These are phyloP conservation scores for Gonioctena quinquepunctata DNA, from an alignment of 1,140 invertebrate species.

Conservation along the genomic window DNA sequence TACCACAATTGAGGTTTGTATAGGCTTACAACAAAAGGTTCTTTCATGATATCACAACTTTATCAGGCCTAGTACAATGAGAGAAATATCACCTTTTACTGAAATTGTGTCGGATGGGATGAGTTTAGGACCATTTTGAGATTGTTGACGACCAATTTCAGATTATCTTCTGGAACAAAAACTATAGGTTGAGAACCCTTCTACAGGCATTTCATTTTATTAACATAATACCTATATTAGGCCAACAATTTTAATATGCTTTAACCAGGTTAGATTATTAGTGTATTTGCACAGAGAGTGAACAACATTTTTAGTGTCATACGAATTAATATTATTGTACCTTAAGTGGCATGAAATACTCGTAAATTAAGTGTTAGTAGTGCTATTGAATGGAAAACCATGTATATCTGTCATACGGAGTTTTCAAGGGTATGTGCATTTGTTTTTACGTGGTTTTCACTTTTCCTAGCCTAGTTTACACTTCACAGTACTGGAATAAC, in stretches of 20 bases:
- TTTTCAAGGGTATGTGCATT: not conserved
- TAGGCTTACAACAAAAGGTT: not conserved
- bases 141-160: not conserved
- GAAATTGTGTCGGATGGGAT: not conserved
- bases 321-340: not conserved
- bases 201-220: not conserved
- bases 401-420: not conserved
- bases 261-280: not conserved
- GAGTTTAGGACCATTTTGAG: not conserved
- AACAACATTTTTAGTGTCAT: not conserved
- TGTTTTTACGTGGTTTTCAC: conserved; percentile 2
- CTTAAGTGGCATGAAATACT: not conserved
- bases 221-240: not conserved
- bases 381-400: not conserved
- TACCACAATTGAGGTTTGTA: not conserved
- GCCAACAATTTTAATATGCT: not conserved
- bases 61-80: not conserved
- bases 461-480: not conserved
- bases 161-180: not conserved
- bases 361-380: not conserved
- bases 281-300: not conserved
- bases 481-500: conserved; percentile 6
- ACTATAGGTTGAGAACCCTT: not conserved
- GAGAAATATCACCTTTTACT: not conserved
- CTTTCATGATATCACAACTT: not conserved